Evolutionary conservation across 2,888 invertebrate species (phyloP).

Genomic region (Pheosia gnoma): DNA sequence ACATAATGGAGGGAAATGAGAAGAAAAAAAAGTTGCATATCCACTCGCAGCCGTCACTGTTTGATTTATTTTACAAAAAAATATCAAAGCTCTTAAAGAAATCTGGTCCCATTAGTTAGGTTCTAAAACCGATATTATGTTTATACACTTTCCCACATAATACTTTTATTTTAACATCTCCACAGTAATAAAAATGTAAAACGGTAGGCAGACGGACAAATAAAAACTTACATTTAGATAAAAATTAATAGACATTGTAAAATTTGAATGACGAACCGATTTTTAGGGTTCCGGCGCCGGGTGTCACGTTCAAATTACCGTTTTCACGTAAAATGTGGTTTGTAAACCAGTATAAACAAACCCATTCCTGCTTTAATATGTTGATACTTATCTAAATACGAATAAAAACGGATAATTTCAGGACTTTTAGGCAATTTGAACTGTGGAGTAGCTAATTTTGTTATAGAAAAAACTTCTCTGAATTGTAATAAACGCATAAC

Average conservation of each 20-base stretch:
- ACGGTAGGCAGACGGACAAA: constrained; percentile 64
- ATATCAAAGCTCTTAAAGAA: constrained; percentile 24
- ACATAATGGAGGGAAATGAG: background rate
- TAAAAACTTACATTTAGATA: constrained; percentile 69
- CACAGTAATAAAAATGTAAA: constrained; percentile 61
- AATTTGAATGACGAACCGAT: constrained; percentile 49
- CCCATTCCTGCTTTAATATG: too few relatives aligned
- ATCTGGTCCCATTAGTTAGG: constrained; percentile 49
- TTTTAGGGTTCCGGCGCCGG: constrained; percentile 14
- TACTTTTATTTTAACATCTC: constrained; percentile 34
- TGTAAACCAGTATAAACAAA: too few relatives aligned
- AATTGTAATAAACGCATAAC: too few relatives aligned
- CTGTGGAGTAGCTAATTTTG: too few relatives aligned
- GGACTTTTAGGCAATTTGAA: too few relatives aligned
- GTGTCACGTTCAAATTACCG: background rate
- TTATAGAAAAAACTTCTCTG: too few relatives aligned
- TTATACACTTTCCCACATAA: constrained; percentile 47
- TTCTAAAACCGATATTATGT: constrained; percentile 48
- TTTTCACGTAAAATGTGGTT: too few relatives aligned
- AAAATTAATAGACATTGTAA: constrained; percentile 65
- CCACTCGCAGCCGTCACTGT: constrained; percentile 20
- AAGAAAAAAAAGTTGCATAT: constrained; percentile 4
- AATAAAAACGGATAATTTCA: too few relatives aligned
- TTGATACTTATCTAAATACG: too few relatives aligned
- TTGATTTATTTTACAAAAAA: constrained; percentile 35